Percentiles rank a stretch among this genome's conserved stretches.
Evolutionary conservation across 1,140 invertebrate species (phyloP).

Genomic region (Anadara kagoshimensis): DNA sequence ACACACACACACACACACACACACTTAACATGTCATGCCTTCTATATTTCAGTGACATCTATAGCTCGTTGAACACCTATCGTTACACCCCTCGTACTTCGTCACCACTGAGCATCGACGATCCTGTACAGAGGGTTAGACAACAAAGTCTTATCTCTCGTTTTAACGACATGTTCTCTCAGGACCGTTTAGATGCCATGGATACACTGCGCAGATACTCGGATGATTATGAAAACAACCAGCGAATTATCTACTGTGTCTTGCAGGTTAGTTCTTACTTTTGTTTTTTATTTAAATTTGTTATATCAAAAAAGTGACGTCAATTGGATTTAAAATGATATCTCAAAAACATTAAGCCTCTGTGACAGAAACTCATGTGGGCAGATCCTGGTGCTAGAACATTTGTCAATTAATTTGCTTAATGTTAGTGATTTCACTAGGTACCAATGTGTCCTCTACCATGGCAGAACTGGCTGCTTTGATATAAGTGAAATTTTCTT

Average conservation of each 20-base stretch:
- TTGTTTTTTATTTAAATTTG: neutral
- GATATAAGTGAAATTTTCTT: too few species aligned
- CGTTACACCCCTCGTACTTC: conserved; percentile 59
- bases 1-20: too few species aligned
- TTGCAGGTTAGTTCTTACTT: conserved; percentile 57
- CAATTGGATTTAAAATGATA: too few species aligned
- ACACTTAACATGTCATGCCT: too few species aligned
- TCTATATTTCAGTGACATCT: conserved; percentile 44
- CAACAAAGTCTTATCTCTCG: conserved; percentile 67
- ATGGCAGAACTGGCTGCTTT: too few species aligned
- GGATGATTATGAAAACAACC: conserved; percentile 72
- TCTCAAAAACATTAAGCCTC: neutral
- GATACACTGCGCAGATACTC: conserved; percentile 68
- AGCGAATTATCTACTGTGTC: conserved; percentile 68
- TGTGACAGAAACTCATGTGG: neutral
- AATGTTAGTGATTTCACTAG: too few species aligned
- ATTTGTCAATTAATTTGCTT: too few species aligned
- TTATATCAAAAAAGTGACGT: neutral
- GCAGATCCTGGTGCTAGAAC: too few species aligned
- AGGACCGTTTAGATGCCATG: conserved; percentile 70
- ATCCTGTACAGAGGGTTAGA: conserved; percentile 69
- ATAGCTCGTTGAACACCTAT: conserved; percentile 48
- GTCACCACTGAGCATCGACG: conserved; percentile 66
- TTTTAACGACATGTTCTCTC: conserved; percentile 72
- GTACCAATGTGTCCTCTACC: too few species aligned